Evolutionary conservation across 2,888 invertebrate species (phyloP).

Genomic region (Calameuta idolon): DNA sequence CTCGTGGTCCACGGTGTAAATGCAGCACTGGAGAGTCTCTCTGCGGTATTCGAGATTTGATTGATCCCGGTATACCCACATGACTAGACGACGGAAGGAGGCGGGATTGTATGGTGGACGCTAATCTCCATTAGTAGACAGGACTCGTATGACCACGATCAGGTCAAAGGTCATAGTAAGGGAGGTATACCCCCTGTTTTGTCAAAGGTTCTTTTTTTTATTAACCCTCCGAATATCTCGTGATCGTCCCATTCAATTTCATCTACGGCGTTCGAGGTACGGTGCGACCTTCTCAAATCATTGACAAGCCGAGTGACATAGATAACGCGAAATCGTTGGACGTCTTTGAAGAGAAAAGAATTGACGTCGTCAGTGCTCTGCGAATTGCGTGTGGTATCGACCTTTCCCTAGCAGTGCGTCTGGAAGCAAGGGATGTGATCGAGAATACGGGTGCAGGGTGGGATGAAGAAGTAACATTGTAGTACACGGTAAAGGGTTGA

Average conservation of each 20-base stretch:
- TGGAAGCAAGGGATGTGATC: background rate
- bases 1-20: conserved; percentile 49
- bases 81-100: background rate
- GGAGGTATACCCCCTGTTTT: background rate
- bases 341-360: too few relatives aligned
- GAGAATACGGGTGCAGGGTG: too few relatives aligned
- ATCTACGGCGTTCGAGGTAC: background rate
- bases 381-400: too few relatives aligned
- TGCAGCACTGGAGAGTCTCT: conserved; percentile 48
- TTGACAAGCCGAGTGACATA: too few relatives aligned
- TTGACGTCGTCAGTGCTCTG: too few relatives aligned
- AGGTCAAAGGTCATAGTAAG: background rate
- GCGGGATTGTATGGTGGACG: conserved; percentile 39
- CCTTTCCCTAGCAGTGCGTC: too few relatives aligned
- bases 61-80: conserved; percentile 41
- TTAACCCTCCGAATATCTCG: background rate
- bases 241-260: background rate
- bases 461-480: too few relatives aligned
- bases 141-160: conserved; percentile 10
- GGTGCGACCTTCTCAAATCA: too few relatives aligned
- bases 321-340: too few relatives aligned
- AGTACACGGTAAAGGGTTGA: too few relatives aligned
- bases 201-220: background rate
- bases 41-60: conserved; percentile 50
- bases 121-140: conserved; percentile 49